Conservation (phyloP, 2,113 vertebrate genomes). For the Emydura subglobosa region DNA sequence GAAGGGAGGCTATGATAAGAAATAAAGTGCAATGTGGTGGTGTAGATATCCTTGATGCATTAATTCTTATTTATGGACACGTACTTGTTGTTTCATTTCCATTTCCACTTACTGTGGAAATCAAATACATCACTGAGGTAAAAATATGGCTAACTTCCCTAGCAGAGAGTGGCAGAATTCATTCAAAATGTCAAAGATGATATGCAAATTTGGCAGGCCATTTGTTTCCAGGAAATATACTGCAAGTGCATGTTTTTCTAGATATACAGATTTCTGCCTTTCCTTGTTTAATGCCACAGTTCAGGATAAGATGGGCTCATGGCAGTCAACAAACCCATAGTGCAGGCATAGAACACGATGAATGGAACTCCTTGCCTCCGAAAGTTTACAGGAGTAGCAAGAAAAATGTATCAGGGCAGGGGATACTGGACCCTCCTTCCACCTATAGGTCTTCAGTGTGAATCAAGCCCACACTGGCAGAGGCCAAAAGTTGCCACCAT, state of each 20-base stretch:
- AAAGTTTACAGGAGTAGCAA: not conserved
- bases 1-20: not conserved
- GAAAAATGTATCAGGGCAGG: not conserved
- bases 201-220: not conserved
- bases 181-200: not conserved
- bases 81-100: not conserved
- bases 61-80: not conserved
- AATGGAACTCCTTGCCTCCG: not conserved
- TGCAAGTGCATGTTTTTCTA: not conserved
- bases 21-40: not conserved
- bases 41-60: not conserved
- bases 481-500: not conserved
- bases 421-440: not conserved
- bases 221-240: conserved; percentile 17
- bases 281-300: not conserved
- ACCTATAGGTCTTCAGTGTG: not conserved
- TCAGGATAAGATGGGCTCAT: not conserved
- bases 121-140: not conserved
- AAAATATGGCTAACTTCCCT: not conserved
- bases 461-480: not conserved
- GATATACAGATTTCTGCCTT: not conserved
- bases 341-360: not conserved
- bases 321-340: not conserved
- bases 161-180: not conserved
- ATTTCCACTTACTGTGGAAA: not conserved